Conservation (phyloP, 35 echinoderm and acorn worm species). For the Lytechinus variegatus region DNA sequence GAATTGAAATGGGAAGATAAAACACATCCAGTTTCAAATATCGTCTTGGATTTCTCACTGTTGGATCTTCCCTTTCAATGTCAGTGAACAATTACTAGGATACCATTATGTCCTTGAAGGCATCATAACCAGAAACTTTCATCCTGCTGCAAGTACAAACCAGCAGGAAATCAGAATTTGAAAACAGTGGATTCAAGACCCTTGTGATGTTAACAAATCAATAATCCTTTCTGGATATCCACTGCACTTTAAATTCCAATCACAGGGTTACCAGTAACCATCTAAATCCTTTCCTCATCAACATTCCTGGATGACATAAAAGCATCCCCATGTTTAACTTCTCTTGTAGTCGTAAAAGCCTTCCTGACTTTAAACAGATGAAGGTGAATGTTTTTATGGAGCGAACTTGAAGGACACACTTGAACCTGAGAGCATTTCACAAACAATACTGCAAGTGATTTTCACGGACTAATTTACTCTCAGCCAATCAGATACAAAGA, state of each 20-base stretch:
- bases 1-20: no score
- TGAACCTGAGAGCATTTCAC: no score
- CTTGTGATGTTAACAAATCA: neutral
- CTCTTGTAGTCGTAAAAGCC: neutral
- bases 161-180: neutral
- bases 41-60: no score
- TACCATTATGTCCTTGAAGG: neutral
- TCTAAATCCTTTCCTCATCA: neutral
- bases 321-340: neutral
- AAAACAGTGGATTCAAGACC: neutral
- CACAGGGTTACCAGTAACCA: neutral
- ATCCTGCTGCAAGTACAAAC: neutral
- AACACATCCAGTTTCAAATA: no score
- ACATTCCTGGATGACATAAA: neutral
- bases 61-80: no score
- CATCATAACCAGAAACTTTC: neutral
- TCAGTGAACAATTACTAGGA: neutral
- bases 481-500: no score
- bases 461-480: no score
- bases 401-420: no score
- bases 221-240: neutral
- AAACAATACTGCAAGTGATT: no score
- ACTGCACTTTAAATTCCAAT: constrained; percentile 5
- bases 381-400: no score
- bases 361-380: no score